Evolutionary conservation across 2,888 invertebrate genomes (phyloP).

Genomic region (Yponomeuta plumbellus): DNA sequence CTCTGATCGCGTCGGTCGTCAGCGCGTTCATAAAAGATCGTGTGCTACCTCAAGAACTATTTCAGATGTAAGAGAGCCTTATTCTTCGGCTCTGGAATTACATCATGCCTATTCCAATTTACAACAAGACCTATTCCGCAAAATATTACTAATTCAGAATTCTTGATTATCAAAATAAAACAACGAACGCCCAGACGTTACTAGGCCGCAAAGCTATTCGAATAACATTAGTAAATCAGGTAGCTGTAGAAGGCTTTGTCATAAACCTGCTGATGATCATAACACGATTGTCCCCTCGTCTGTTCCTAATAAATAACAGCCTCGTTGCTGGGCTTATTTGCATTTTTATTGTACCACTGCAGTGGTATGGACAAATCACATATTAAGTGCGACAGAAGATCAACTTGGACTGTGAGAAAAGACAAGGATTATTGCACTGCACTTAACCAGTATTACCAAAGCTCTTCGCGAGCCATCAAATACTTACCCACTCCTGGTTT

Average conservation of each 20-base stretch:
- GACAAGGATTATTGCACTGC: neutral
- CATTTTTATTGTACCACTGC: conserved; percentile 67
- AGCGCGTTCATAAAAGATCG: too few species aligned
- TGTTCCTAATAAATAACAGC: conserved; percentile 58
- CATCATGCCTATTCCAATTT: too few species aligned
- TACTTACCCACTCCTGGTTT: too few species aligned
- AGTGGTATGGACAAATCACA: neutral
- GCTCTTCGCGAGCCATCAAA: too few species aligned
- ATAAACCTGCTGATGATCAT: conserved; percentile 40
- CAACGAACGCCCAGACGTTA: neutral
- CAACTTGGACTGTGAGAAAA: conserved; percentile 25
- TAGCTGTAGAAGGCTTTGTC: conserved; percentile 18
- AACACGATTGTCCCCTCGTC: conserved; percentile 41
- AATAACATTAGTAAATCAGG: conserved; percentile 15
- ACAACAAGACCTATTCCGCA: too few species aligned
- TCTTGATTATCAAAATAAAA: neutral
- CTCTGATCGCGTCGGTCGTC: too few species aligned
- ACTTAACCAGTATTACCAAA: too few species aligned
- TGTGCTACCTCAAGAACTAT: too few species aligned
- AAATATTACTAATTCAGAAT: neutral
- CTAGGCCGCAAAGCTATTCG: neutral
- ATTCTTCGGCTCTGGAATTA: too few species aligned
- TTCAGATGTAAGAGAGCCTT: too few species aligned
- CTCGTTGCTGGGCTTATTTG: conserved; percentile 57
- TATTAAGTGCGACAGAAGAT: neutral